Percentiles rank a stretch among this genome's conserved stretches.
phyloP scores from a whole-genome alignment of 64 coral and sea anemone genomes.

The Stylophora pistillata region DNA sequence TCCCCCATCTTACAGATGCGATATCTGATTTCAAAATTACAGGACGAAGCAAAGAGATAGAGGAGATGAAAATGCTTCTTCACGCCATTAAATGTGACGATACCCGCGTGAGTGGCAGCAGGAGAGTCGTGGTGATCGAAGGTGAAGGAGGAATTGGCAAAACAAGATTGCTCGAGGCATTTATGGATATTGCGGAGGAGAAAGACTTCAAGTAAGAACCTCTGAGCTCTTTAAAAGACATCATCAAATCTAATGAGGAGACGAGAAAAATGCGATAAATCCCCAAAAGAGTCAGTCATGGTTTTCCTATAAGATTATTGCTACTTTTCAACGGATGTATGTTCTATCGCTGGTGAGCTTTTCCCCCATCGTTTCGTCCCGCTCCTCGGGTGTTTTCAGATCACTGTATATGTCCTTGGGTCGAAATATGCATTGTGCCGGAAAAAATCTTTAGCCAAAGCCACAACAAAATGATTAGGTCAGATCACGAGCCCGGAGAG shows the following conservation, averaged over 20 bases:
- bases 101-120: conserved; percentile 31
- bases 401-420: too few relatives aligned
- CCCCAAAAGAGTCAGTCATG: too few relatives aligned
- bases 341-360: too few relatives aligned
- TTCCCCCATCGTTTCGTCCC: too few relatives aligned
- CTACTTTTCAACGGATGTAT: too few relatives aligned
- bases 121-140: conserved; percentile 85
- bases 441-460: too few relatives aligned
- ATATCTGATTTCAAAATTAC: not conserved
- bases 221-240: not conserved
- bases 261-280: not conserved
- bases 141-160: conserved; percentile 96
- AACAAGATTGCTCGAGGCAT: conserved; percentile 84
- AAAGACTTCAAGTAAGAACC: conserved; percentile 82
- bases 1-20: too few relatives aligned
- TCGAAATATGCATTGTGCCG: too few relatives aligned
- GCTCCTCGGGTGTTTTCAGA: too few relatives aligned
- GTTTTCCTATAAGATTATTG: too few relatives aligned
- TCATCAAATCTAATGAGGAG: not conserved
- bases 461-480: too few relatives aligned
- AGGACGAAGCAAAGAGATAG: conserved; percentile 84
- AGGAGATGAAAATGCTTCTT: conserved; percentile 70
- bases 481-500: too few relatives aligned
- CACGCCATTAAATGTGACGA: conserved; percentile 81
- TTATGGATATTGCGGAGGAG: conserved; percentile 94